phyloP scores from a whole-genome alignment of 1,140 invertebrate genomes.

The Orius laevigatus region DNA sequence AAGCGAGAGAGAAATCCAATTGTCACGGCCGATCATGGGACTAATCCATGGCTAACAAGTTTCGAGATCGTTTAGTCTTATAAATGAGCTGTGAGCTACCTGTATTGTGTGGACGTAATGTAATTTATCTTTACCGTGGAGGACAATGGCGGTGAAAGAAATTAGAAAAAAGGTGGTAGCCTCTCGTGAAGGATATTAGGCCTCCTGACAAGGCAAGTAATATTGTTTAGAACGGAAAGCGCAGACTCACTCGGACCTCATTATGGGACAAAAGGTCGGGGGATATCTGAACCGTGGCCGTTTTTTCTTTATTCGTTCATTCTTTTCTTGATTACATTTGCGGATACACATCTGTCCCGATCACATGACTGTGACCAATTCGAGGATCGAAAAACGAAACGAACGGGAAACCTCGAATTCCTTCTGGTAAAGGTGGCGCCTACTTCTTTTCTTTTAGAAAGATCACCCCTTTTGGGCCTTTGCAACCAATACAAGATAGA shows the following conservation, averaged over 20 bases:
- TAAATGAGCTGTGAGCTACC: conserved; percentile 10
- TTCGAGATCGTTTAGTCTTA: conserved; percentile 1
- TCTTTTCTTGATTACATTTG: too few species aligned
- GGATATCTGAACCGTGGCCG: too few species aligned
- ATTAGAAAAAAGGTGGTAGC: background rate
- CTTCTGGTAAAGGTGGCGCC: too few species aligned
- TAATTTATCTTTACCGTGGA: conserved; percentile 7
- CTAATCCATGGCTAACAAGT: conserved; percentile 12
- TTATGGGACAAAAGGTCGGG: background rate
- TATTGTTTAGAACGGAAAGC: conserved; percentile 3
- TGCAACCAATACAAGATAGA: too few species aligned
- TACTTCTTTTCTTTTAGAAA: too few species aligned
- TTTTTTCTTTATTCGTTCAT: too few species aligned
- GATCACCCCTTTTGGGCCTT: too few species aligned
- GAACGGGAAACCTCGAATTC: too few species aligned
- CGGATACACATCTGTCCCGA: too few species aligned
- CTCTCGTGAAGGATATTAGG: too few species aligned
- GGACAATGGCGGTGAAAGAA: background rate
- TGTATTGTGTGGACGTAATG: conserved; percentile 9
- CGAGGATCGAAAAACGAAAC: too few species aligned
- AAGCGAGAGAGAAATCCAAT: conserved; percentile 7
- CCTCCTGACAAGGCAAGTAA: conserved; percentile 8
- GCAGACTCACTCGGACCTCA: conserved; percentile 7
- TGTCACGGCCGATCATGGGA: conserved; percentile 8
- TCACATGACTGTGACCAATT: too few species aligned